A percentile compares a stretch with the other conserved stretches of the same genome.
Evolutionary conservation across 2,797 vertebrate species (phyloP).

Genomic region (Buphagus erythrorhynchus): DNA sequence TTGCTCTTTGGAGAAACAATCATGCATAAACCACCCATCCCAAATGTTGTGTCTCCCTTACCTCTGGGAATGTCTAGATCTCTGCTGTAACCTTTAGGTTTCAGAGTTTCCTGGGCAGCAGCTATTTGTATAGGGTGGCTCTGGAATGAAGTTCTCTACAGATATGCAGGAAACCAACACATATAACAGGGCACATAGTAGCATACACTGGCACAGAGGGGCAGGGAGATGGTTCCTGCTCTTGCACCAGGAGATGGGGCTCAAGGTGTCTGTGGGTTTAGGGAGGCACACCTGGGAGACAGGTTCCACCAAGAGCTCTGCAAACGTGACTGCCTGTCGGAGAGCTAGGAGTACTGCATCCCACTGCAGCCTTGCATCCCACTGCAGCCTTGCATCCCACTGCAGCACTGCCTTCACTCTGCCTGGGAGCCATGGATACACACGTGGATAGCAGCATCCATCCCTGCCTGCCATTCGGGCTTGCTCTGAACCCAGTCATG

Average conservation of each 20-base stretch:
- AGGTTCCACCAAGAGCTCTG: neutral
- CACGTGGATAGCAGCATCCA: fast-evolving
- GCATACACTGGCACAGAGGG: fast-evolving
- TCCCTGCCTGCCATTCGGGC: neutral
- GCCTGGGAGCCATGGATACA: neutral
- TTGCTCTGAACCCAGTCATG: neutral
- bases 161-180: neutral
- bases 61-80: neutral
- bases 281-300: neutral
- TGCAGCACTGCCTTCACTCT: neutral
- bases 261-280: fast-evolving
- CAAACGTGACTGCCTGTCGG: fast-evolving
- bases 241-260: neutral
- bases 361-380: neutral
- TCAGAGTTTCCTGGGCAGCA: neutral
- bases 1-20: neutral
- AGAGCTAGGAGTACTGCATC: neutral
- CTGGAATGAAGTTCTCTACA: neutral
- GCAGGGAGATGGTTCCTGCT: neutral
- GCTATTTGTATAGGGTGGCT: neutral
- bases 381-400: neutral
- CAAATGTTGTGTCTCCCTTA: neutral
- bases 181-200: neutral
- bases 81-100: neutral
- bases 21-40: neutral